phyloP scores from a whole-genome alignment of 2,888 invertebrate genomes.

The Amphimallon solstitiale region DNA sequence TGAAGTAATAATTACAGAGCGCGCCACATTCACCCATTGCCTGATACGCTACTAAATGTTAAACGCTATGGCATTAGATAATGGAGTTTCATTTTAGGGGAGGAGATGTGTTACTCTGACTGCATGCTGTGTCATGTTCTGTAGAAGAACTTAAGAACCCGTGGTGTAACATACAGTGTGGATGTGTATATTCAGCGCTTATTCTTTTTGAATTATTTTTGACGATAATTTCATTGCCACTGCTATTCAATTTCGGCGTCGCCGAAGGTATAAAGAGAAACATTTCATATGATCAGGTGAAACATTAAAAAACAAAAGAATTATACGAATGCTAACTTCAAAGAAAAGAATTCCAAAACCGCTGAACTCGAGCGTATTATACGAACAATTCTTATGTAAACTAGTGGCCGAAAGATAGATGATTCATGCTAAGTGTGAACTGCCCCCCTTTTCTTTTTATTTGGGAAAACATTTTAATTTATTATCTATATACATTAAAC shows the following conservation, averaged over 20 bases:
- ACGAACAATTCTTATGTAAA: too few species aligned
- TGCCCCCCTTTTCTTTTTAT: too few species aligned
- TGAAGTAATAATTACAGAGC: conserved; percentile 62
- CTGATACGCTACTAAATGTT: conserved; percentile 55
- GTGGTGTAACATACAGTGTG: not conserved
- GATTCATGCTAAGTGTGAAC: too few species aligned
- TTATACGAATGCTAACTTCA: too few species aligned
- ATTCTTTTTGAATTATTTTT: conserved; percentile 20
- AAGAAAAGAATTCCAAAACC: too few species aligned
- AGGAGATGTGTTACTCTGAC: conserved; percentile 46
- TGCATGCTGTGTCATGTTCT: conserved; percentile 51
- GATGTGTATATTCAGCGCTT: conserved; percentile 16
- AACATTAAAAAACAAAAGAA: too few species aligned
- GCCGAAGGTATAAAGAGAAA: conserved; percentile 1
- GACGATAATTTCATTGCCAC: conserved; percentile 23
- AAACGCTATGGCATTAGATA: conserved; percentile 51
- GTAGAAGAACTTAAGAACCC: conserved; percentile 21
- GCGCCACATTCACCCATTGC: conserved; percentile 57
- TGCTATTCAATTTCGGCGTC: conserved; percentile 10
- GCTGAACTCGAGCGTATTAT: too few species aligned
- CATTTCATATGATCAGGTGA: too few species aligned
- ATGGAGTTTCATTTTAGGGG: conserved; percentile 51
- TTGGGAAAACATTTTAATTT: too few species aligned
- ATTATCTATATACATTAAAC: too few species aligned
- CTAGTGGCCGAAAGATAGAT: too few species aligned